Conservation (phyloP, 1,140 invertebrate genomes). For the Teleogryllus occipitalis region DNA sequence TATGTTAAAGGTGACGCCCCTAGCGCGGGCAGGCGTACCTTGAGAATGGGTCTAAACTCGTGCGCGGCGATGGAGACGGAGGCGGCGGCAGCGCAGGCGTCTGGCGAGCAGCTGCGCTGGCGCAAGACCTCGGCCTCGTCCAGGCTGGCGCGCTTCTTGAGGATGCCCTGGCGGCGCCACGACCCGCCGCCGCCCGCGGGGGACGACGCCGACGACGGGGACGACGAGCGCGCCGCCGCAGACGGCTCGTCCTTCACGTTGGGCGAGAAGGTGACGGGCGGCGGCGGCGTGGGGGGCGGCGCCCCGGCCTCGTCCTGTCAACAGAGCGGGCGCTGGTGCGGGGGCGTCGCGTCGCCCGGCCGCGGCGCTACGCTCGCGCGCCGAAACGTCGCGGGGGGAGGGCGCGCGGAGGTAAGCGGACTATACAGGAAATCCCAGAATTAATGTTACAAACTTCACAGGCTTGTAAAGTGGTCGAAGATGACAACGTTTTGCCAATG, state of each 20-base stretch:
- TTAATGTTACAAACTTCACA: too few relatives aligned
- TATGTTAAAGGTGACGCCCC: too few relatives aligned
- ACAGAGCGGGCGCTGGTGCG: not conserved
- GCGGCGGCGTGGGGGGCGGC: constrained; percentile 35
- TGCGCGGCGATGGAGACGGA: constrained; percentile 20
- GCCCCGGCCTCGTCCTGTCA: constrained; percentile 15
- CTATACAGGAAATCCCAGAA: too few relatives aligned
- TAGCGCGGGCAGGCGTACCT: constrained; percentile 36
- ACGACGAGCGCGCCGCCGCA: constrained; percentile 26
- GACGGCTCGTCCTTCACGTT: constrained; percentile 50
- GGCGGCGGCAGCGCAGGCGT: constrained; percentile 49
- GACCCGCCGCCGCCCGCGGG: constrained; percentile 34
- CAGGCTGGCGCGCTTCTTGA: constrained; percentile 63
- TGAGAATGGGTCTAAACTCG: constrained; percentile 56
- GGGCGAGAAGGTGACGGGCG: constrained; percentile 62
- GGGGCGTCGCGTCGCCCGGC: constrained; percentile 40
- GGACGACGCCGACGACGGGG: constrained; percentile 17
- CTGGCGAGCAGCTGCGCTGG: constrained; percentile 57
- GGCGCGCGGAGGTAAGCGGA: too few relatives aligned
- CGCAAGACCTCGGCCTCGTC: constrained; percentile 65
- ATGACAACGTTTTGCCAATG: too few relatives aligned
- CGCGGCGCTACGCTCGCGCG: not conserved
- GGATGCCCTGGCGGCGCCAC: constrained; percentile 53
- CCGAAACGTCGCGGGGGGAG: not conserved
- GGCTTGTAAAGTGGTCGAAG: too few relatives aligned